phyloP scores from a whole-genome alignment of 2,113 vertebrate genomes.

The Bufo gargarizans region DNA sequence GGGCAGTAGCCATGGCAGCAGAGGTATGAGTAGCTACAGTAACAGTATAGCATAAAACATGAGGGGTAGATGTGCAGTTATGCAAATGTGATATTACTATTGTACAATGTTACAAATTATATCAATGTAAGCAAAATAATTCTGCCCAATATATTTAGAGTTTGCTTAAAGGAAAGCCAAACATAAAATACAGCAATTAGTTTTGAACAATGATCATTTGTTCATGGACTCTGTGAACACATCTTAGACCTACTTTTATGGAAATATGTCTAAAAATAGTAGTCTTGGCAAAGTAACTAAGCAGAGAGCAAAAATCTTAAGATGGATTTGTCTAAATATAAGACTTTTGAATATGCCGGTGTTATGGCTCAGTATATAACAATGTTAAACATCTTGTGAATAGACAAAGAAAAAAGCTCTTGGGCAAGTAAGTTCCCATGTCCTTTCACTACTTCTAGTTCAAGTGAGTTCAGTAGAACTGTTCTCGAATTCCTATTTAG shows the following conservation, averaged over 20 bases:
- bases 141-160: not conserved
- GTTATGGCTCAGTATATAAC: not conserved
- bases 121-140: not conserved
- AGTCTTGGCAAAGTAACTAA: not conserved
- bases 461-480: constrained; percentile 31
- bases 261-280: not conserved
- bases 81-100: not conserved
- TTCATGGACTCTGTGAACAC: not conserved
- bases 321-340: constrained; percentile 30
- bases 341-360: constrained; percentile 2
- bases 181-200: not conserved
- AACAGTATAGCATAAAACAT: too few species aligned
- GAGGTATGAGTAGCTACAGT: too few species aligned
- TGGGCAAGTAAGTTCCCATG: constrained; percentile 37
- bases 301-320: not conserved
- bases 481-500: constrained; percentile 8
- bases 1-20: too few species aligned
- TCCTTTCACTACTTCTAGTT: constrained; percentile 47
- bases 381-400: not conserved
- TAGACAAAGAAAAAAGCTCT: constrained; percentile 22
- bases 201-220: not conserved
- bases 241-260: constrained; percentile 7
- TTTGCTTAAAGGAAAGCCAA: not conserved
- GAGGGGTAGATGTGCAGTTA: too few species aligned
- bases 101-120: not conserved